Percentiles rank a stretch among this genome's conserved stretches.
phyloP scores from a whole-genome alignment of 2,888 invertebrate species.

The Lepidocyrtoides sp. region DNA sequence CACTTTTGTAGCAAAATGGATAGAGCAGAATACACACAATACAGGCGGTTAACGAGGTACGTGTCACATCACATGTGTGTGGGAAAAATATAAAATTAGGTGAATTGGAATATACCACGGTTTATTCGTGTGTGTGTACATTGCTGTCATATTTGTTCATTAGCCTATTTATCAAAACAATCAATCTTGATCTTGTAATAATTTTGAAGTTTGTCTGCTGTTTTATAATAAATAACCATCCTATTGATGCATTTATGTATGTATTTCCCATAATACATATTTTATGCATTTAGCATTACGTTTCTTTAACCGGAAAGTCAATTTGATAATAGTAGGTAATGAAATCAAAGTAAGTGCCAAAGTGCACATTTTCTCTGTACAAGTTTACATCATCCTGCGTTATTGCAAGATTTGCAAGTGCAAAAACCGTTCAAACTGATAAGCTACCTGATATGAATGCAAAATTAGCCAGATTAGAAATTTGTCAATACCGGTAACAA shows the following conservation, averaged over 20 bases:
- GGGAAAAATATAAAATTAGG: constrained; percentile 19
- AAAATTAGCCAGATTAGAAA: background rate
- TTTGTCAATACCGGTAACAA: constrained; percentile 63
- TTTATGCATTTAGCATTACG: background rate
- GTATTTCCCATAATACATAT: background rate
- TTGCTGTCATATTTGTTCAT: constrained; percentile 20
- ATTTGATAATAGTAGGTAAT: background rate
- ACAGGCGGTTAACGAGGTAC: too few relatives aligned
- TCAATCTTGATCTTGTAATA: constrained; percentile 67
- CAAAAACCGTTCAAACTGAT: background rate
- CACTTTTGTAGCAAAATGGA: too few relatives aligned
- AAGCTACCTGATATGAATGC: constrained; percentile 55
- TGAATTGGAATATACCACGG: background rate
- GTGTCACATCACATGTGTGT: too few relatives aligned
- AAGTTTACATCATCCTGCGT: background rate
- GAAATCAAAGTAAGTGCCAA: constrained; percentile 38
- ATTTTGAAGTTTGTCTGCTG: constrained; percentile 31
- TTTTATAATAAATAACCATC: constrained; percentile 14
- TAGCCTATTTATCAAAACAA: constrained; percentile 58
- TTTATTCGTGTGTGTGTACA: background rate
- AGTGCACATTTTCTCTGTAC: background rate
- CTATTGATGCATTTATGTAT: background rate
- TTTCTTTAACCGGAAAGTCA: background rate
- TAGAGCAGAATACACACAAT: too few relatives aligned
- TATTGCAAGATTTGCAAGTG: background rate